Conservation (phyloP, 2,888 invertebrate genomes). For the Tenthredo livida region DNA sequence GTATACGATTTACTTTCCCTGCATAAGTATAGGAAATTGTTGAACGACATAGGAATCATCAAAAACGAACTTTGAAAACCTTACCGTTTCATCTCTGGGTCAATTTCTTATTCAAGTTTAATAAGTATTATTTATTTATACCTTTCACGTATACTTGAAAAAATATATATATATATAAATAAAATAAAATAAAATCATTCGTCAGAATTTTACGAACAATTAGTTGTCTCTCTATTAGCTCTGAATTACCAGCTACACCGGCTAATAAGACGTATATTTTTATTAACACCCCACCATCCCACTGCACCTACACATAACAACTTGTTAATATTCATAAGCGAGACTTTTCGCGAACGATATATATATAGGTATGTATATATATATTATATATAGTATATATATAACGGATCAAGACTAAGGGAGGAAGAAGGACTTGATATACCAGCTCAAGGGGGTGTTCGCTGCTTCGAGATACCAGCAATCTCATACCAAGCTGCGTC, state of each 20-base stretch:
- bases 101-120: background rate
- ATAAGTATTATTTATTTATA: background rate
- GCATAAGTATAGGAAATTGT: background rate
- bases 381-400: too few species aligned
- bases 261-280: too few species aligned
- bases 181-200: too few species aligned
- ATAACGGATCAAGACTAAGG: background rate
- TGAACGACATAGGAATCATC: background rate
- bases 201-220: too few species aligned
- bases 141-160: background rate
- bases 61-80: background rate
- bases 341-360: background rate
- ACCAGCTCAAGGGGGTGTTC: background rate
- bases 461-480: constrained; percentile 8
- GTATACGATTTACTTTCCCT: background rate
- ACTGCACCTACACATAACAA: background rate
- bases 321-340: background rate
- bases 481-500: constrained; percentile 31
- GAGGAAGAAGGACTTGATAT: background rate
- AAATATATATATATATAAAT: too few species aligned
- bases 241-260: background rate
- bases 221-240: background rate
- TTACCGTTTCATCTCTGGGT: background rate
- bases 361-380: too few species aligned
- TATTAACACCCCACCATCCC: too few species aligned